Conservation (phyloP, 2,113 vertebrate genomes). For the Parus major region DNA sequence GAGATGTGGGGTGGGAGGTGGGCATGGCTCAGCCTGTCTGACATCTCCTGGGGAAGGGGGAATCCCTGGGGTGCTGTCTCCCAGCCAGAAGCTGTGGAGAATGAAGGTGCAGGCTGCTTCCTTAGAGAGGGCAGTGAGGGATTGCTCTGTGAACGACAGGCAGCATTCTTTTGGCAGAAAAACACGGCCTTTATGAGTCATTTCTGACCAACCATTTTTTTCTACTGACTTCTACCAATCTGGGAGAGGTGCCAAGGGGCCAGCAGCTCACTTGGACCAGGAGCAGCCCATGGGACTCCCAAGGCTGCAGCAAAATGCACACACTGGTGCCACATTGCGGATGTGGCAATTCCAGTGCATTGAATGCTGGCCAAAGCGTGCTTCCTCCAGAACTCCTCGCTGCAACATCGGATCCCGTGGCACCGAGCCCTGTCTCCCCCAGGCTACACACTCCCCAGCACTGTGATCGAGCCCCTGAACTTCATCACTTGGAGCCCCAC, state of each 20-base stretch:
- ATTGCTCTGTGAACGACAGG: conserved; percentile 41
- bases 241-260: conserved; percentile 61
- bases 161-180: conserved; percentile 66
- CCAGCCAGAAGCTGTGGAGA: background rate
- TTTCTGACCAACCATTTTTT: conserved; percentile 70
- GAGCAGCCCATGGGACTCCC: conserved; percentile 62
- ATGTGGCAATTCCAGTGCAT: conserved; percentile 40
- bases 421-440: background rate
- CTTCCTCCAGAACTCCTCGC: background rate
- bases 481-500: conserved; percentile 32
- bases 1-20: background rate
- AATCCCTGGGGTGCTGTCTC: background rate
- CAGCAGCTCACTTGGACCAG: conserved; percentile 59
- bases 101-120: conserved; percentile 23
- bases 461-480: background rate
- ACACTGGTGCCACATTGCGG: conserved; percentile 65
- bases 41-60: background rate
- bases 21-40: background rate
- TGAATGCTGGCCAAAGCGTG: background rate
- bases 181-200: conserved; percentile 67
- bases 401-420: background rate
- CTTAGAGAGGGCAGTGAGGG: background rate
- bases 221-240: conserved; percentile 69
- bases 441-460: background rate
- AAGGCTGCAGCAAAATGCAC: conserved; percentile 48